phyloP scores from a whole-genome alignment of 2,113 vertebrate species.

The Psilopsiagon aurifrons region DNA sequence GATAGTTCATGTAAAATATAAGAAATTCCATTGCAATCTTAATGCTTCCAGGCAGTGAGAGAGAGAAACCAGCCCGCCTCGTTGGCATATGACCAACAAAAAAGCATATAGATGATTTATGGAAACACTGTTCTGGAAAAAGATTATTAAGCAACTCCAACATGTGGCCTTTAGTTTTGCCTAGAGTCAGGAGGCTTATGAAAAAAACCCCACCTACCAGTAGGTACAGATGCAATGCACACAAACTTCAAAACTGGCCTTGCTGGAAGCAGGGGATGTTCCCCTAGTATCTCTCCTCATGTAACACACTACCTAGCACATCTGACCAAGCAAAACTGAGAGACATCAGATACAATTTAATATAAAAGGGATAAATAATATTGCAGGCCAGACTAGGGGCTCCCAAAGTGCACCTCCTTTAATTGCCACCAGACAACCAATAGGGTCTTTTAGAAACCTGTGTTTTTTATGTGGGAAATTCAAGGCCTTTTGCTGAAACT shows the following conservation, averaged over 20 bases:
- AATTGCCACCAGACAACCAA: not conserved
- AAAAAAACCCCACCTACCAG: not conserved
- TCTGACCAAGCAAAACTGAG: not conserved
- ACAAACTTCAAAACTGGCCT: not conserved
- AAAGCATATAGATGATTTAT: not conserved
- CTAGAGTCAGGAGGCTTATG: not conserved
- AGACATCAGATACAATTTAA: not conserved
- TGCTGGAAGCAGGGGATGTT: not conserved
- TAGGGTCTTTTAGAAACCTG: not conserved
- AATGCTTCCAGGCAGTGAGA: not conserved
- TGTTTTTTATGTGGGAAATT: not conserved
- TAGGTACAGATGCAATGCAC: not conserved
- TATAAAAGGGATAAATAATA: not conserved
- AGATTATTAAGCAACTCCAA: not conserved
- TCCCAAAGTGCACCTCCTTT: not conserved
- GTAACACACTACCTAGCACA: not conserved
- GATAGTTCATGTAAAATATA: not conserved
- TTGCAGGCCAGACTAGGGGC: not conserved
- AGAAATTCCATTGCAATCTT: not conserved
- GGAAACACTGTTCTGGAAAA: not conserved
- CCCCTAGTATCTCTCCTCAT: not conserved
- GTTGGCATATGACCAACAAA: not conserved
- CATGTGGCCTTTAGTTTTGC: not conserved
- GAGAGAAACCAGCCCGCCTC: not conserved
- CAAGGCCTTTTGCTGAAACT: not conserved